Evolutionary conservation across 1,140 invertebrate species (phyloP), one percentile per base, ranked within the genome.

Genomic region (Pachypsylla venusta): DNA sequence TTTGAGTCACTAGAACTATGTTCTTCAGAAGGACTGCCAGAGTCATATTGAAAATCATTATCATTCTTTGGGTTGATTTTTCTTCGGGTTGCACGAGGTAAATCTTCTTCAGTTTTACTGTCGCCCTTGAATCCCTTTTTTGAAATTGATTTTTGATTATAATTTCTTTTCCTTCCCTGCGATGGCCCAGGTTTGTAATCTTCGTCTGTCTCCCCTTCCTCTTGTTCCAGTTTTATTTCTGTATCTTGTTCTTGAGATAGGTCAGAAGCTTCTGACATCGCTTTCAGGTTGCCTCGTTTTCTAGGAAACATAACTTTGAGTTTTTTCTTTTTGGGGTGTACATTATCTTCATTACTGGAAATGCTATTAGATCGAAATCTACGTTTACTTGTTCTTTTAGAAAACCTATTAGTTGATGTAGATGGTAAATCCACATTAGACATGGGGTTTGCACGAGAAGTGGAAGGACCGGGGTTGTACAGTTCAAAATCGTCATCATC

Each of bases 41-140:
- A 48, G 42, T 48, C 16, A 19, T 48, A 48, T 19, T 48, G n/a
- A 19, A 48, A 48, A n/a, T 48, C 42, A 48, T 48, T n/a, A 19
- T n/a, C 5, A n/a, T 48, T 48, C 16, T 48, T 48, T 22, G 42
- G 42, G 22, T 48, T n/a, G 4, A 48, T 22, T 19, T 48, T 48
- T n/a, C 42, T n/a, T 5, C 42, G 4, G 22, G 7, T 19, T 5
- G 42, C 16, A n/a, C 42, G 4, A 7, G 42, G 42, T 19, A 48
- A 22, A 5, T 58, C 19, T 28, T 35, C 25, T 26, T 14, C 20
- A 4, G 30, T 14, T 10, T 3, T 30, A 14, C n/a, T n/a, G n/a
- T n/a, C n/a, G n/a, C n/a, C n/a, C n/a, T n/a, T n/a, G n/a, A n/a
- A n/a, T n/a, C n/a, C n/a, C n/a, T n/a, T n/a, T n/a, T n/a, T n/a